phyloP scores from a whole-genome alignment of 2,888 invertebrate genomes.

The Synanthedon myopaeformis region DNA sequence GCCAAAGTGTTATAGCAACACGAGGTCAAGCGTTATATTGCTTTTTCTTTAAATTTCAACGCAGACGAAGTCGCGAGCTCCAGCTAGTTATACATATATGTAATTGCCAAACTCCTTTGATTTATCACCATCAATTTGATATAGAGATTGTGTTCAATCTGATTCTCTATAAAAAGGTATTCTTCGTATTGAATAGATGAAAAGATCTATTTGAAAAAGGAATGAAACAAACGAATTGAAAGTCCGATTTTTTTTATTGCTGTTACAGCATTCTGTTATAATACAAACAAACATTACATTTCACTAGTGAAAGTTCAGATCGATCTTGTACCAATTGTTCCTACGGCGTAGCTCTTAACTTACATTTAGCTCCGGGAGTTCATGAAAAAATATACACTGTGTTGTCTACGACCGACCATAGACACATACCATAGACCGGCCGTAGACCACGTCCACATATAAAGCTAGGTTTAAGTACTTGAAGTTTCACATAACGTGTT shows the following conservation, averaged over 20 bases:
- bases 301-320: conserved; percentile 57
- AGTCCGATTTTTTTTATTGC: conserved; percentile 66
- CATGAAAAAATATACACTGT: conserved; percentile 18
- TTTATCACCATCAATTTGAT: too few relatives aligned
- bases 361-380: conserved; percentile 1
- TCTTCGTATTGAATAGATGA: too few relatives aligned
- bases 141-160: too few relatives aligned
- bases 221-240: conserved; percentile 28
- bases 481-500: conserved; percentile 9
- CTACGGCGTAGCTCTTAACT: conserved; percentile 14
- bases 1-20: too few relatives aligned
- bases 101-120: too few relatives aligned
- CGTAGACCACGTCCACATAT: conserved; percentile 29
- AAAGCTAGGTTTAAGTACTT: conserved; percentile 57
- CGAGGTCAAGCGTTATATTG: too few relatives aligned
- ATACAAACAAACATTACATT: conserved; percentile 63
- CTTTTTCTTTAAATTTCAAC: too few relatives aligned
- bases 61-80: too few relatives aligned
- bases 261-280: conserved; percentile 63
- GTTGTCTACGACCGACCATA: background rate
- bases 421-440: too few relatives aligned
- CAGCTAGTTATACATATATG: too few relatives aligned
- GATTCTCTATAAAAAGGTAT: too few relatives aligned
- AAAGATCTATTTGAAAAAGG: conserved; percentile 1
- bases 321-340: conserved; percentile 40